These are phyloP conservation scores for Tricholauxania praeusta DNA, from an alignment of 2,888 invertebrate species.

Conservation along the genomic window DNA sequence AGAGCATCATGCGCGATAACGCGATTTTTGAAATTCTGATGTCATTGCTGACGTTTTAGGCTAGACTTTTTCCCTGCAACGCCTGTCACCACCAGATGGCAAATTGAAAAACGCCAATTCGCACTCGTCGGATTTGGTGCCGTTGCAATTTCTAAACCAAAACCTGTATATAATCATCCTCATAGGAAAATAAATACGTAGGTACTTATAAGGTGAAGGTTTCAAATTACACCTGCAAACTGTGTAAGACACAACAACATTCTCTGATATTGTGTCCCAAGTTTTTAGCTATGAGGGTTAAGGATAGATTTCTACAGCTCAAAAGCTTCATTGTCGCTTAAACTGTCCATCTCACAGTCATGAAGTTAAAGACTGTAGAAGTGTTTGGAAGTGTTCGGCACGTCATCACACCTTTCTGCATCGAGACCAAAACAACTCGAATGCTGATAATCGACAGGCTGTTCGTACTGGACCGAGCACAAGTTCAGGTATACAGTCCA, in stretches of 20 bases:
- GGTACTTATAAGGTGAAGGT: not conserved
- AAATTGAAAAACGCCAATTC: too few relatives aligned
- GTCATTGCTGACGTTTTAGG: too few relatives aligned
- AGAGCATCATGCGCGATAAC: too few relatives aligned
- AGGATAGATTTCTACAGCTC: not conserved
- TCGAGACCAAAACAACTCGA: not conserved
- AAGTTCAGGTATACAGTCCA: conserved; percentile 12
- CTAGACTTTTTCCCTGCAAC: too few relatives aligned
- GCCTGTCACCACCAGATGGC: too few relatives aligned
- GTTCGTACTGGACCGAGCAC: too few relatives aligned
- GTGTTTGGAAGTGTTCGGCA: not conserved
- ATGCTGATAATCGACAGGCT: too few relatives aligned
- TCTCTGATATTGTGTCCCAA: not conserved
- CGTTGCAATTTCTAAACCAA: too few relatives aligned
- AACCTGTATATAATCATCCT: not conserved
- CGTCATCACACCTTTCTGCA: not conserved
- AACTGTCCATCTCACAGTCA: not conserved
- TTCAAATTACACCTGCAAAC: not conserved
- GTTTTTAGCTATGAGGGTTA: conserved; percentile 1
- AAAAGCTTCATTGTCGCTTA: not conserved
- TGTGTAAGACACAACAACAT: not conserved
- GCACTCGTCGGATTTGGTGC: too few relatives aligned
- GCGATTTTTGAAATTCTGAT: too few relatives aligned
- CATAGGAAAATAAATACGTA: too few relatives aligned
- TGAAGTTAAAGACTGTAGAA: not conserved